A percentile compares a stretch with the other conserved stretches of the same genome.
These are phyloP conservation scores for Apis dorsata DNA, from an alignment of 1,140 invertebrate genomes.

Conservation along the genomic window DNA sequence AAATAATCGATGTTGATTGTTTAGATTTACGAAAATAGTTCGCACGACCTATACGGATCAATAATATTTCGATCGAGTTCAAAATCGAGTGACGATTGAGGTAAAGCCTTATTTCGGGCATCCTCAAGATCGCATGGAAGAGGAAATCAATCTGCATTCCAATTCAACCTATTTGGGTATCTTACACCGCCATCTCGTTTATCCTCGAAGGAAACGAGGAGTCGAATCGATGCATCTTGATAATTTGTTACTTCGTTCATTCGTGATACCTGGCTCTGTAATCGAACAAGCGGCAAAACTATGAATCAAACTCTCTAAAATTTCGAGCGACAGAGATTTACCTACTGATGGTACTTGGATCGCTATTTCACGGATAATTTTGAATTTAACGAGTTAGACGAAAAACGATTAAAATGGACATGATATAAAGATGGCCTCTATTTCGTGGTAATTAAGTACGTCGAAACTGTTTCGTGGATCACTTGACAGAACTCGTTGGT, in stretches of 20 bases:
- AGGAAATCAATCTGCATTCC: slow-evolving; percentile 13
- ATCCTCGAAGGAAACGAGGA: not conserved
- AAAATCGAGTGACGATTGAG: not conserved
- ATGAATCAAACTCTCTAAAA: no score
- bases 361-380: not conserved
- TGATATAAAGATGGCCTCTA: not conserved
- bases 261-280: not conserved
- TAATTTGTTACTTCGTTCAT: not conserved
- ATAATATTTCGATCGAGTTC: not conserved
- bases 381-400: not conserved
- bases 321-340: not conserved
- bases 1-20: no score
- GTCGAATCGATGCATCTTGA: not conserved
- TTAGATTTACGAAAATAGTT: not conserved
- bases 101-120: not conserved
- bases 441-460: not conserved
- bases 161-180: not conserved
- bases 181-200: not conserved
- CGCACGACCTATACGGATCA: no score
- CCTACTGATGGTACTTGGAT: no score
- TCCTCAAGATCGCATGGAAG: not conserved
- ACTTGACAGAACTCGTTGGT: not conserved
- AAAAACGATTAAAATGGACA: not conserved
- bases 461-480: not conserved
- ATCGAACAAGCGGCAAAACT: not conserved